These are phyloP conservation scores for Corbicula japonica DNA, from an alignment of 2,888 invertebrate species.

Conservation along the genomic window DNA sequence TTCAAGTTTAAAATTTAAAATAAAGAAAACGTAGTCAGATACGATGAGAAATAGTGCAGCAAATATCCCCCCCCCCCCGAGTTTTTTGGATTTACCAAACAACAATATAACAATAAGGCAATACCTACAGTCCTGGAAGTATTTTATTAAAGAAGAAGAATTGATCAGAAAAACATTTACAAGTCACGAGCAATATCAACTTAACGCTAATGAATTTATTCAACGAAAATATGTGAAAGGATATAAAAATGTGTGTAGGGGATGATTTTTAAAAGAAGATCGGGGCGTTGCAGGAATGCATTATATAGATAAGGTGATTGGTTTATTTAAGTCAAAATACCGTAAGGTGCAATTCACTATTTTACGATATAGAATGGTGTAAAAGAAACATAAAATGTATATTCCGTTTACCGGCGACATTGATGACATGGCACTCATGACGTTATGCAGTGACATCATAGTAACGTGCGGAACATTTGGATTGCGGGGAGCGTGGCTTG, in stretches of 20 bases:
- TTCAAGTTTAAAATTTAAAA: background rate
- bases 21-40: background rate
- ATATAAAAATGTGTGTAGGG: conserved; percentile 55
- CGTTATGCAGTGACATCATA: conserved; percentile 86
- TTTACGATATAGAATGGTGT: conserved; percentile 66
- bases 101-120: conserved; percentile 63
- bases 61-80: background rate
- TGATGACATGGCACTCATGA: conserved; percentile 65
- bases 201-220: conserved; percentile 38
- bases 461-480: conserved; percentile 80
- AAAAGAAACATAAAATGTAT: conserved; percentile 32
- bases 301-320: conserved; percentile 59
- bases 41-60: background rate
- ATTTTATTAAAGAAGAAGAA: conserved; percentile 57
- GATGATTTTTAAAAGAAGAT: conserved; percentile 66
- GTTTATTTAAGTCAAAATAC: conserved; percentile 57
- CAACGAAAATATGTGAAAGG: conserved; percentile 16
- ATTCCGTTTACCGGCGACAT: conserved; percentile 41
- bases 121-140: conserved; percentile 72
- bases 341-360: conserved; percentile 61
- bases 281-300: conserved; percentile 58
- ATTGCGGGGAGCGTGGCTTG: conserved; percentile 82
- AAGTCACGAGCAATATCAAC: conserved; percentile 45
- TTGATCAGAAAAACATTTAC: conserved; percentile 55
- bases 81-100: conserved; percentile 15